These are phyloP conservation scores for Leptoclinus maculatus DNA, from an alignment of 2,797 vertebrate species.

Conservation along the genomic window DNA sequence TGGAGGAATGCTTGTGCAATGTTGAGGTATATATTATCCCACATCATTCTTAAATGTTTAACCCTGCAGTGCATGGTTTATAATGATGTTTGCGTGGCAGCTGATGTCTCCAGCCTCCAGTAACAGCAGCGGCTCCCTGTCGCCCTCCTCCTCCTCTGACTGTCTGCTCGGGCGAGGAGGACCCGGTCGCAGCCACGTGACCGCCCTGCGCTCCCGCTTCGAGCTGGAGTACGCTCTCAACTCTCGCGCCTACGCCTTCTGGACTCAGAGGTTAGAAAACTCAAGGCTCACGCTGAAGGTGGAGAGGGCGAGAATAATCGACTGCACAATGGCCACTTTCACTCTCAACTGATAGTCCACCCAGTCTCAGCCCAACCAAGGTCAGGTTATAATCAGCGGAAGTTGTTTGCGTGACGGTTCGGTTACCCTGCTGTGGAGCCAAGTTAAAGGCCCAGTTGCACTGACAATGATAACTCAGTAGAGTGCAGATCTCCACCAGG, in stretches of 20 bases:
- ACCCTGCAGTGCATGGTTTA: not conserved
- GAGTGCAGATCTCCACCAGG: no score
- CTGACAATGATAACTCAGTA: no score
- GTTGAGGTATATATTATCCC: constrained; percentile 85
- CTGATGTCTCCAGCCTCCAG: constrained; percentile 95
- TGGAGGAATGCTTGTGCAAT: constrained; percentile 95
- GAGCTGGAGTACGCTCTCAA: constrained; percentile 94
- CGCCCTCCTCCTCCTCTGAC: constrained; percentile 92
- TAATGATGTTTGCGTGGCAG: constrained; percentile 69
- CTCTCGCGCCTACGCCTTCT: constrained; percentile 84
- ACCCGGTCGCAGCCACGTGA: constrained; percentile 92
- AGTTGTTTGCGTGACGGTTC: not conserved
- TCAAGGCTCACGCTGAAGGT: not conserved
- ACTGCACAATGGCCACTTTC: not conserved
- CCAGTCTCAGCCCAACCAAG: not conserved
- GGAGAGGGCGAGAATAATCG: constrained; percentile 7
- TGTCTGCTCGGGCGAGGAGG: constrained; percentile 87
- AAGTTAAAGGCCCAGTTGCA: no score
- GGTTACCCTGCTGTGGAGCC: not conserved
- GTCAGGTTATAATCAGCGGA: no score
- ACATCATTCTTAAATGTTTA: not conserved
- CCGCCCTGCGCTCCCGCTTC: constrained; percentile 90
- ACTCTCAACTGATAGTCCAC: no score
- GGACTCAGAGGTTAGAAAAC: constrained; percentile 86
- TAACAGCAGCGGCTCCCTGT: constrained; percentile 96